Evolutionary conservation across 2,113 vertebrate genomes (phyloP).

Genomic region (Tychaedon coryphoeus): DNA sequence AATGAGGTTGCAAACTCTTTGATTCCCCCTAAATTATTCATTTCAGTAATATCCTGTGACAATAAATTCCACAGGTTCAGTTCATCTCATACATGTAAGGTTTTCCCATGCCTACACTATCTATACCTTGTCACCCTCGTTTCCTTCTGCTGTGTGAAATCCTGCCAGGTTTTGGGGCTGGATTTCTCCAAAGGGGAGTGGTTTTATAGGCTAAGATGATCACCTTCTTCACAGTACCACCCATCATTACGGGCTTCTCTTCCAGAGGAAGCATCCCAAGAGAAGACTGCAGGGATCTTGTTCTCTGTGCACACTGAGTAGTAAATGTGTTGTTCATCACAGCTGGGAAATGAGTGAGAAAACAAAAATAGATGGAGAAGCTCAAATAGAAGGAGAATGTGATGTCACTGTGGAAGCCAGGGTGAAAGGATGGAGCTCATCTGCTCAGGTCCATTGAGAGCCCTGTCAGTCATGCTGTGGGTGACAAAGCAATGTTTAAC

Average conservation of each 20-base stretch:
- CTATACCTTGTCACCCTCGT: neutral
- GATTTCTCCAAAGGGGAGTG: neutral
- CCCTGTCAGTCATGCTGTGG: neutral
- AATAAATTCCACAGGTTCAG: neutral
- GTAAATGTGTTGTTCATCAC: neutral
- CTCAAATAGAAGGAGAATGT: neutral
- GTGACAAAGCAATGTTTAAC: slow-evolving; percentile 33
- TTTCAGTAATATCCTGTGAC: slow-evolving; percentile 1
- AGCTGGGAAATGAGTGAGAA: neutral
- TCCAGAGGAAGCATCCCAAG: neutral
- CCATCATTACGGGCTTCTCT: neutral
- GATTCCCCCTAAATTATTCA: slow-evolving; percentile 51
- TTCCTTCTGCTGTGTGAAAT: neutral
- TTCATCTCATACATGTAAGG: neutral
- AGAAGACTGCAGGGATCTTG: neutral
- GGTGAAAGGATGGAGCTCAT: neutral
- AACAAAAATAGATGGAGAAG: neutral
- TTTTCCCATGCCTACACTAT: neutral
- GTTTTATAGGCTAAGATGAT: neutral
- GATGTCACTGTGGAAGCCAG: neutral
- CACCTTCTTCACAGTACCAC: neutral
- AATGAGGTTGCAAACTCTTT: slow-evolving; percentile 50
- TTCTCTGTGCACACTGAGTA: neutral
- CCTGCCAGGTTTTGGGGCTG: neutral
- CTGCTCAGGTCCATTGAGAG: slow-evolving; percentile 18